Evolutionary conservation across 2,888 invertebrate species (phyloP), one percentile per base, ranked within the genome.

Genomic region (Trissolcus japonicus): DNA sequence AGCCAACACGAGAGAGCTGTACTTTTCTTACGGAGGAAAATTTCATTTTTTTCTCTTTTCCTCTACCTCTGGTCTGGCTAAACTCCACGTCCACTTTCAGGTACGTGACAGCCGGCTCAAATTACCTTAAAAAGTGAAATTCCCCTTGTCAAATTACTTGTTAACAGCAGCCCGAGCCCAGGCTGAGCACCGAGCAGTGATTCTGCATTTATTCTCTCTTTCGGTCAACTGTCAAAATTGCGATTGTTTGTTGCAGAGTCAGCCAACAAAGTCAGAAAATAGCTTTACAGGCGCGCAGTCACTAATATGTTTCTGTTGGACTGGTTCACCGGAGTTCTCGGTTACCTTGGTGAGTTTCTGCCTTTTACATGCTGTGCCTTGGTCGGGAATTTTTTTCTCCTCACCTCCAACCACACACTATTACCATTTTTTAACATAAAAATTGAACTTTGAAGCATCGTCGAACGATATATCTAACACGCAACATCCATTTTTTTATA

Each of bases 251-350:
- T 88, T 88, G 87, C 89, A 88, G 88, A 87, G 87, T 88, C 88
- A 88, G 86, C 82, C 78, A 59, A 78, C 71, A 82, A 80, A 62
- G 81, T 80, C 74, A 59, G 68, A 79, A 56, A 81, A 80, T 80
- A 72, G 72, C 43, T 67, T 65, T 25, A 65, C 77, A 51, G 67
- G 54, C 66, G 50, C 56, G 67, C 55, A 66, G 21, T 57, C 48
- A 75, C 60, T 61, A 90, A 87, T 89, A 97, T 97, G 97, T 97
- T 97, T 92, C 59, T 97, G 91, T 95, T 95, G 95, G 97, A 97
- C 91, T 97, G 97, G 96, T 95, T 97, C 89, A 95, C 96, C 90
- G 96, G 96, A 86, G 96, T 97, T 88, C 92, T 97, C 89, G 96
- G 96, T 90, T 97, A 96, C 91, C 93, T 97, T 90, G 97, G 97